Evolutionary conservation across 2,113 vertebrate species (phyloP).

Genomic region (Stigmatopora argus): DNA sequence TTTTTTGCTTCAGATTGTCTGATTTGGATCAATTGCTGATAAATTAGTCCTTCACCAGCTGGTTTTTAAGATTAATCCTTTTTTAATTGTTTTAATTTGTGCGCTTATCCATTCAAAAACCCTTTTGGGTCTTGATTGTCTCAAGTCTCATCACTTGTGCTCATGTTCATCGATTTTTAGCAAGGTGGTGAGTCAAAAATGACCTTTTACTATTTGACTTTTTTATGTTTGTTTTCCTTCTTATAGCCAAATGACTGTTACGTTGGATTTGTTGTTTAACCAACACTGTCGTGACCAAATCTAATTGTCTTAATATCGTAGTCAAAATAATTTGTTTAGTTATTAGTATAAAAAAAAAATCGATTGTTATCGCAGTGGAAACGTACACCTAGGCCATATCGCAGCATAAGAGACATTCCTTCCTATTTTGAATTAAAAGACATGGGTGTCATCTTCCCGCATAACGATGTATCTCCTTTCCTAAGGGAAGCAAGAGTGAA

Average conservation of each 20-base stretch:
- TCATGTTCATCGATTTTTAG: slow-evolving; percentile 52
- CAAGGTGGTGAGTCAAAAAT: slow-evolving; percentile 16
- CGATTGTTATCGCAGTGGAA: neutral
- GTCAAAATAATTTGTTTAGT: neutral
- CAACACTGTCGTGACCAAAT: neutral
- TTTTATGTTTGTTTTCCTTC: too few species aligned
- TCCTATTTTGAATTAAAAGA: slow-evolving; percentile 5
- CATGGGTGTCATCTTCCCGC: neutral
- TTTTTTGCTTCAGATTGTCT: too few species aligned
- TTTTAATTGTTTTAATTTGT: too few species aligned
- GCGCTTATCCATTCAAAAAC: too few species aligned
- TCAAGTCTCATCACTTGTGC: too few species aligned
- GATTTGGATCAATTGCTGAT: too few species aligned
- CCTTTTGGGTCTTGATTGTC: too few species aligned
- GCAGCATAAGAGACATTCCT: neutral
- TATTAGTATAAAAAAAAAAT: neutral
- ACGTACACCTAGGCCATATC: neutral
- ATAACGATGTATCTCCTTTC: neutral
- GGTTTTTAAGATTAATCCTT: too few species aligned
- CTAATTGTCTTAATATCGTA: neutral
- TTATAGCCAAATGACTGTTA: too few species aligned
- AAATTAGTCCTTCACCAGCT: too few species aligned
- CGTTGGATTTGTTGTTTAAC: neutral
- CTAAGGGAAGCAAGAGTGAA: neutral
- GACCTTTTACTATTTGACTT: neutral